Conservation (phyloP, 2,888 invertebrate species). For the Hoplodrina blanda region DNA sequence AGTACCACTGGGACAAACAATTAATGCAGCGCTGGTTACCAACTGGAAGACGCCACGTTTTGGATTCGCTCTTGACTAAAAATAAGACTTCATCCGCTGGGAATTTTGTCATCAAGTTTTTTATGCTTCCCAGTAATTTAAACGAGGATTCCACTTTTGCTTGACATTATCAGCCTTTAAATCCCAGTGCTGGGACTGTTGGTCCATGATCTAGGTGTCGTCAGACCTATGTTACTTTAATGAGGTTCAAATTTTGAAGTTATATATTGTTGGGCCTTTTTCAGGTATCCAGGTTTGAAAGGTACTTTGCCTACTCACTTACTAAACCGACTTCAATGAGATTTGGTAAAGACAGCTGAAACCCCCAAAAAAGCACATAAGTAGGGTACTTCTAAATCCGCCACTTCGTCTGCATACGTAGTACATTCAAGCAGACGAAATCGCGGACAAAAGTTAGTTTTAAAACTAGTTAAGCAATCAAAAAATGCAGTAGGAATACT, state of each 20-base stretch:
- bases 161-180: neutral
- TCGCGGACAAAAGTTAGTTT: no score
- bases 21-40: conserved; percentile 43
- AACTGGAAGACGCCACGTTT: conserved; percentile 26
- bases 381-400: no score
- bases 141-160: neutral
- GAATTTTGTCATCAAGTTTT: neutral
- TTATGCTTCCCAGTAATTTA: neutral
- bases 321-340: no score
- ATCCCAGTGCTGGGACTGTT: neutral
- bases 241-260: neutral
- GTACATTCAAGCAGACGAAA: no score
- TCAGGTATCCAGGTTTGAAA: no score
- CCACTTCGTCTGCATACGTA: no score
- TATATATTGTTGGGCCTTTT: no score
- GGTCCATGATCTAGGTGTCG: neutral
- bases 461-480: no score
- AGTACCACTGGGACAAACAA: conserved; percentile 38
- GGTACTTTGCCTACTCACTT: no score
- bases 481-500: no score
- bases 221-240: neutral
- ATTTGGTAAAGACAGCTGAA: no score
- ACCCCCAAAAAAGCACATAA: no score
- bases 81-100: neutral
- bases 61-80: conserved; percentile 17